phyloP scores from a whole-genome alignment of 2,113 vertebrate species.

The Hyperopisus bebe region DNA sequence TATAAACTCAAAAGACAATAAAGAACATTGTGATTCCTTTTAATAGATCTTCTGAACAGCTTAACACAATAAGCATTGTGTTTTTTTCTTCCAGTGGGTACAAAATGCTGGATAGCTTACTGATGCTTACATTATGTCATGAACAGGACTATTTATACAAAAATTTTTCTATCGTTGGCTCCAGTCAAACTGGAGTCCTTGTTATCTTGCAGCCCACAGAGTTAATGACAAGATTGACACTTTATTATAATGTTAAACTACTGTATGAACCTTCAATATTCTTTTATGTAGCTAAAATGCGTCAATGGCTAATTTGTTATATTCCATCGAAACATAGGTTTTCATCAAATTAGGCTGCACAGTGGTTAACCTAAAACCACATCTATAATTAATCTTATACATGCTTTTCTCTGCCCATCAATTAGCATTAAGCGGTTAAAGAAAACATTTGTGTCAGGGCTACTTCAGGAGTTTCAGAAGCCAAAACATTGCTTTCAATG shows the following conservation, averaged over 20 bases:
- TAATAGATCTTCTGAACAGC: background rate
- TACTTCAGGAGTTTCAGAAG: background rate
- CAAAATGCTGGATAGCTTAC: background rate
- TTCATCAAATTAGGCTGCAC: background rate
- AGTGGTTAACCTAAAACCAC: background rate
- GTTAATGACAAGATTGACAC: background rate
- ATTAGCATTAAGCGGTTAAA: background rate
- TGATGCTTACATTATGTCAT: background rate
- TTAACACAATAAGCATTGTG: background rate
- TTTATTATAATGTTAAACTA: background rate
- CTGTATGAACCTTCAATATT: background rate
- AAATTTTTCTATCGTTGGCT: background rate
- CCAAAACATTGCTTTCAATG: background rate
- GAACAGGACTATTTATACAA: background rate
- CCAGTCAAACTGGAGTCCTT: background rate
- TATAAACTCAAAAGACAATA: slow-evolving; percentile 5
- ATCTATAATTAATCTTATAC: background rate
- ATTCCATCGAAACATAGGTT: background rate
- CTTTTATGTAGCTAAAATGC: background rate
- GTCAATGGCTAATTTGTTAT: background rate
- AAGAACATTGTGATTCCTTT: background rate
- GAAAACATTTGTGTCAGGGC: background rate
- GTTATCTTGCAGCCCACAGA: background rate
- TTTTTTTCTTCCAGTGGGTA: background rate
- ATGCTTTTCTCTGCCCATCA: background rate